These are phyloP conservation scores for Chrysolophus pictus DNA, from an alignment of 2,797 vertebrate species.

Conservation along the genomic window DNA sequence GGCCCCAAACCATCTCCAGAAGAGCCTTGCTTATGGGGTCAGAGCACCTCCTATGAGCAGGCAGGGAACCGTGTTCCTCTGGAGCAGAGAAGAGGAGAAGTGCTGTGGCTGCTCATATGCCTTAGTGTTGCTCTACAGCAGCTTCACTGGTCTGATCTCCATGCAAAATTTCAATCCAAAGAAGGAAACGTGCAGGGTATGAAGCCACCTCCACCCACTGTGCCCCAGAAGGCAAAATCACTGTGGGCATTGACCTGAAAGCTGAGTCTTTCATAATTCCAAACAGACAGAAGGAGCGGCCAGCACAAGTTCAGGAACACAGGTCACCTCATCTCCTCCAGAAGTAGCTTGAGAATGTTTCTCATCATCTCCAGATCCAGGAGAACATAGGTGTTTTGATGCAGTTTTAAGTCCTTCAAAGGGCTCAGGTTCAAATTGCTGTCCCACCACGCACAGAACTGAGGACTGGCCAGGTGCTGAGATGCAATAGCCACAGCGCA, in stretches of 20 bases:
- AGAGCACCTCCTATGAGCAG: background rate
- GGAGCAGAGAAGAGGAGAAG: rapidly evolving
- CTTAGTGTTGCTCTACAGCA: background rate
- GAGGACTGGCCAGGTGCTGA: background rate
- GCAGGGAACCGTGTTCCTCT: rapidly evolving
- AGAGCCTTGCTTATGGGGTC: background rate
- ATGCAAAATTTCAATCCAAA: no score
- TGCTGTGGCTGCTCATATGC: background rate
- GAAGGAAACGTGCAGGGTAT: background rate
- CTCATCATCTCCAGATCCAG: no score
- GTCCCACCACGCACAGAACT: background rate
- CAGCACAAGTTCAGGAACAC: background rate
- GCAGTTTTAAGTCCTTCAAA: no score
- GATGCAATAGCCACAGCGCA: background rate
- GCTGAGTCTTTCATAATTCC: background rate
- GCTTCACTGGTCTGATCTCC: background rate
- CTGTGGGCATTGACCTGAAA: background rate
- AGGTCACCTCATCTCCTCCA: background rate
- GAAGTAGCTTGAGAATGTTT: background rate
- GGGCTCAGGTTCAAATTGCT: no score
- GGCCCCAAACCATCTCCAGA: background rate
- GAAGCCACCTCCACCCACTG: background rate
- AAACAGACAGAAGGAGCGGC: background rate
- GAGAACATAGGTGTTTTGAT: no score
- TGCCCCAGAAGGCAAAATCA: background rate